Evolutionary conservation across 92 coral and sea anemone genomes (phyloP).

Genomic region (Phenganax marumi): DNA sequence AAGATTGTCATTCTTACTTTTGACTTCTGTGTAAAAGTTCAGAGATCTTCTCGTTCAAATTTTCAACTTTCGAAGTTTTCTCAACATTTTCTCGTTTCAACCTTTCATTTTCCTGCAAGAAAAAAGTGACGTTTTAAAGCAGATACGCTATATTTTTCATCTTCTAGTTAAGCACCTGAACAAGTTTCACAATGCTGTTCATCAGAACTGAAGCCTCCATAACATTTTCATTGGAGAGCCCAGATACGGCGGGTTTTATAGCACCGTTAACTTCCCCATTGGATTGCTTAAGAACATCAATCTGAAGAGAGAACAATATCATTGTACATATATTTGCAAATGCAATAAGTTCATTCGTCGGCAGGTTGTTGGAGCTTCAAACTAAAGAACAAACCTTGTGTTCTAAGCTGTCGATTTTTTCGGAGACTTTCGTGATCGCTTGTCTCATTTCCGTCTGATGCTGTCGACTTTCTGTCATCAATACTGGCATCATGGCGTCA

Average conservation of each 20-base stretch:
- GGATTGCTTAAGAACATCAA: constrained; percentile 34
- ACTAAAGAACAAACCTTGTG: constrained; percentile 64
- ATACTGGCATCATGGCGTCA: constrained; percentile 93
- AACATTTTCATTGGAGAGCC: constrained; percentile 63
- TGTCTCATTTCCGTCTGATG: constrained; percentile 94
- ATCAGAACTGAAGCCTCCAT: constrained; percentile 91
- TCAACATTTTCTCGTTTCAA: constrained; percentile 76
- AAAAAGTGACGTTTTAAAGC: neutral
- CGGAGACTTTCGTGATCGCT: constrained; percentile 83
- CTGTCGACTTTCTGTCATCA: constrained; percentile 97
- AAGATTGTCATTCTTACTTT: constrained; percentile 51
- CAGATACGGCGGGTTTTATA: constrained; percentile 43
- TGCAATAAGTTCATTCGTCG: neutral
- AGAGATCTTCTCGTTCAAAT: constrained; percentile 80
- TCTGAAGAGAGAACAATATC: neutral
- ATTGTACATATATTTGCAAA: neutral
- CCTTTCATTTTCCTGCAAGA: constrained; percentile 84
- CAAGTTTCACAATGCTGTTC: constrained; percentile 79
- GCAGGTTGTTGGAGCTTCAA: neutral
- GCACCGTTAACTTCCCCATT: constrained; percentile 27
- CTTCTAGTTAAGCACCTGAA: constrained; percentile 58
- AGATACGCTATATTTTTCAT: neutral
- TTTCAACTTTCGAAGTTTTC: constrained; percentile 73
- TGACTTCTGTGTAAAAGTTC: constrained; percentile 89
- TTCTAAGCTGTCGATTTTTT: constrained; percentile 79